Base-by-base conservation (phyloP, 2,888 invertebrate genomes). In the Mechanitis mazaeus region DNA sequence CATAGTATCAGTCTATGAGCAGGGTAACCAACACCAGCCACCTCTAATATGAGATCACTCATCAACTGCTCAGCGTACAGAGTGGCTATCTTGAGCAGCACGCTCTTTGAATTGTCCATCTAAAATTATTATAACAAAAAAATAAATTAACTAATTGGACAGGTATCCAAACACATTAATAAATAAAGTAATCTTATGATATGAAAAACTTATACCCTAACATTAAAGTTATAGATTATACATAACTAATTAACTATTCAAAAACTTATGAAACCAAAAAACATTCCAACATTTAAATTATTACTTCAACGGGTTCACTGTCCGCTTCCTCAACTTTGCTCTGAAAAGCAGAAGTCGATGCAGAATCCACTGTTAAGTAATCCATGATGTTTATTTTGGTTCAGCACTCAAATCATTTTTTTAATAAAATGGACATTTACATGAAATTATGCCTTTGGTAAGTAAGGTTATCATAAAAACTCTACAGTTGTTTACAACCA, bases 1-100 rank as follows among this genome's bases (percentile, higher is more conserved):
- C 97, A 97, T 3, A 98, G 91, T 73, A 98, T 97, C 6, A 98
- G 93, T 65, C 97, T 92, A 84, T 98, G 98, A 2, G 97, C 96
- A 0, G 96, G 95, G 84, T 95, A 97, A 63, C 94, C 93, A 55
- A 93, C 92, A 2, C 94, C 94, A 3, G 95, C 96, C 35, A 98
- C 97, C 65, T 95, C 93, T 54, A 98, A 85, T 47, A 93, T 93
- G 60, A 98, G 93, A 82, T 98, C 98, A 73, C 96, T 96, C 95
- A 98, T 95, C 73, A 96, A 87, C 73, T 95, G 94, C 69, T 96
- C 96, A 0, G 94, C 94, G 82, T 96, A 97, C 1, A 97, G 83
- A 28, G 93, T 94, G 4, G 95, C 95, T 73, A 97, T 95, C 79
- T 96, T 96, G 65, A 94, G 92, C 56, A 97, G 83, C 12, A 97